Base-by-base conservation (phyloP, 2,888 invertebrate species). In the Blastobasis adustella region DNA sequence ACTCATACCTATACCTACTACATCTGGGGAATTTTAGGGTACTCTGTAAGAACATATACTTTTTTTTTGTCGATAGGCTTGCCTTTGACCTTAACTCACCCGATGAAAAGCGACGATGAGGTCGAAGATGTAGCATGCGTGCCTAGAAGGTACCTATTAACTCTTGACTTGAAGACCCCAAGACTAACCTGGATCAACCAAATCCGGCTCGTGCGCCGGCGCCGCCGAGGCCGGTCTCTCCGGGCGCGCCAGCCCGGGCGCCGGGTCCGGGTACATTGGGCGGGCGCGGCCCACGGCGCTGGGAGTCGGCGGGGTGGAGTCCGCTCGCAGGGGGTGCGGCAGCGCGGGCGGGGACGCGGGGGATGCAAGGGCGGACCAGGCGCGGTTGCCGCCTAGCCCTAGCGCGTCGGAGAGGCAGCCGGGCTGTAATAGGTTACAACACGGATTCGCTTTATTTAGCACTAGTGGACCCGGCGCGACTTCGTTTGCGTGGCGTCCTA, bases 371-470 rank as follows among this genome's bases (percentile, higher is more conserved):
- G 82, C 82, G 0, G 83, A 85, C 76, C 82, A 86, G 45, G 86
- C 85, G 44, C 86, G 83, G 5, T 38, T 5, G 1, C 86, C 80
- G 55, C 90, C 89, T 56, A 91, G 80, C 0, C 93, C 90, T 39
- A 94, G 78, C 0, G 94, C 95, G 75, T 95, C 95, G 0, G 94
- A 94, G 3, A 95, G 85, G 63, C 94, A 93, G 46, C 95, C 94
- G 47, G 91, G 91, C 92, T 91, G 62, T 7, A 23, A 40, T 51
- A 23, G 6, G 5, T 9, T 49, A 40, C 10, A n/a, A n/a, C n/a
- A n/a, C n/a, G n/a, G n/a, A n/a, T n/a, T n/a, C n/a, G n/a, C n/a
- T n/a, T n/a, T n/a, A n/a, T n/a, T n/a, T n/a, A n/a, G n/a, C n/a
- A n/a, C n/a, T n/a, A n/a, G n/a, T n/a, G n/a, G n/a, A n/a, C n/a